phyloP scores from a whole-genome alignment of 2,797 vertebrate genomes.

The Acipenser ruthenus region DNA sequence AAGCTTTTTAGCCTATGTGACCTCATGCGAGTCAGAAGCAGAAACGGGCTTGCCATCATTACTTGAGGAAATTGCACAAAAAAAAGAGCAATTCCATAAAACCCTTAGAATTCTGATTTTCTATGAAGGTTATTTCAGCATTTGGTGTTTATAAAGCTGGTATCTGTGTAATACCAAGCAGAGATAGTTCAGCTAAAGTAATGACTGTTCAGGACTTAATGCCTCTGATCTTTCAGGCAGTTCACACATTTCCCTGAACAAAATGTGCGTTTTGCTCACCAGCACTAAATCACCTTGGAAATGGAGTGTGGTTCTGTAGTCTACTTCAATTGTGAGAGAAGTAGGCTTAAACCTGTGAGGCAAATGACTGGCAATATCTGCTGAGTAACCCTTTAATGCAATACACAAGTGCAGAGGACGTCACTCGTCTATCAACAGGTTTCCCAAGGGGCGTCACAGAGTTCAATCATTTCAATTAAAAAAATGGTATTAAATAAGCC shows the following conservation, averaged over 20 bases:
- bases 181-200: no score
- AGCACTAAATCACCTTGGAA: neutral
- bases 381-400: neutral
- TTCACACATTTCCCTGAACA: no score
- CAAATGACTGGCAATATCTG: no score
- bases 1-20: conserved; percentile 49
- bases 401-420: no score
- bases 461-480: no score
- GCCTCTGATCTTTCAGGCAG: neutral
- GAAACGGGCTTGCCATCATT: conserved; percentile 42
- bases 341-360: no score
- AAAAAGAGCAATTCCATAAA: conserved; percentile 25
- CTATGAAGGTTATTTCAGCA: conserved; percentile 30
- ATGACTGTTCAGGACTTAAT: neutral
- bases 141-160: conserved; percentile 3
- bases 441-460: no score
- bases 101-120: conserved; percentile 38
- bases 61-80: conserved; percentile 39
- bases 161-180: conserved; percentile 3
- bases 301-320: no score
- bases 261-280: neutral
- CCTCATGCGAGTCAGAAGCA: conserved; percentile 41
- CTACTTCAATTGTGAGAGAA: no score
- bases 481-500: no score
- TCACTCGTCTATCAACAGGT: no score